Evolutionary conservation across 1,140 invertebrate genomes (phyloP), one percentile per base, ranked within the genome.

Genomic region (Venustaconcha ellipsiformis): DNA sequence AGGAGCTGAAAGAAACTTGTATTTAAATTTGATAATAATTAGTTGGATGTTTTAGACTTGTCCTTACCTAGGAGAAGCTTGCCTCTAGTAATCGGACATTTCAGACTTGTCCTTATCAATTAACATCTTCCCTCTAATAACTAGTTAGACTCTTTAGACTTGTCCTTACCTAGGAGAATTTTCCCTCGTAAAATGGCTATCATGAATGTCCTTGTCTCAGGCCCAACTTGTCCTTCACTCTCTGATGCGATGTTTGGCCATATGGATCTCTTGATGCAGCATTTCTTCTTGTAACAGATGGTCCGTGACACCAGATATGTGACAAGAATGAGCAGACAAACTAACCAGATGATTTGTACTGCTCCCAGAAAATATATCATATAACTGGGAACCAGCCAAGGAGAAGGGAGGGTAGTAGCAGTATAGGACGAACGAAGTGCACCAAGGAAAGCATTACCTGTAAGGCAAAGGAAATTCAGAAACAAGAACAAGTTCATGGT

Each of bases 331-430:
- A 86, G 14, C 65, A 80, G 57, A n/a, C 70, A 73, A 3, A 78
- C 23, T 11, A 82, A 37, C 81, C 86, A 81, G 48, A 75, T 20
- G 0, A 64, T 74, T 67, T 86, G 83, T 14, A 87, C 78, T 11
- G 77, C 57, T 14, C 69, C 71, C 37, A 89, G 68, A 55, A 89
- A 73, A 72, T 79, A 85, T 15, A 77, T 70, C n/a, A 77, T 79
- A 74, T 89, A 89, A 6, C 81, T 71, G n/a, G 87, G 79, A 18
- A 84, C 82, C 12, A 88, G 73, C 88, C 88, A 89, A 5, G 86
- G 82, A 58, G 83, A 83, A 26, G 79, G 74, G 1, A 85, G 72
- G 14, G 79, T 79, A 55, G 78, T 78, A 48, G 72, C 78, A 65
- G 73, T 83, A 72, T 83, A 87, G n/a, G 74, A 74, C 1, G 84